Evolutionary conservation across 2,113 vertebrate genomes (phyloP).

Genomic region (Urocolius indicus): DNA sequence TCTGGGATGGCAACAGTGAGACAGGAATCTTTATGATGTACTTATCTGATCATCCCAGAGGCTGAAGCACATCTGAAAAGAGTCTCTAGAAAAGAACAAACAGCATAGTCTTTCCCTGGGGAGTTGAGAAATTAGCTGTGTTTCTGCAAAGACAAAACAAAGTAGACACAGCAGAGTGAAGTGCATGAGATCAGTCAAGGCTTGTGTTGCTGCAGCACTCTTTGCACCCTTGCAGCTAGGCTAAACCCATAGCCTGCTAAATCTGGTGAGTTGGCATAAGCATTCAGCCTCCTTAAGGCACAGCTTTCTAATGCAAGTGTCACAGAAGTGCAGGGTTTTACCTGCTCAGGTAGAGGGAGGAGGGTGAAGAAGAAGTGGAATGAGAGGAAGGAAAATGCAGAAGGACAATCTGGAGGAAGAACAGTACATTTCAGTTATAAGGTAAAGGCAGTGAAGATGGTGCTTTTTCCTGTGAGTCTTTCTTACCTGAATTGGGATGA

Average conservation of each 20-base stretch:
- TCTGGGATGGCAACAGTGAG: not conserved
- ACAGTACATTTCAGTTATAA: not conserved
- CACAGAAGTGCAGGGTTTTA: not conserved
- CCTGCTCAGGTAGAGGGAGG: not conserved
- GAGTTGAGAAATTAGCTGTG: not conserved
- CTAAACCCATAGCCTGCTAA: conserved; percentile 22
- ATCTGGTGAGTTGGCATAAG: conserved; percentile 42
- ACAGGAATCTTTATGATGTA: not conserved
- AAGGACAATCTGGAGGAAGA: not conserved
- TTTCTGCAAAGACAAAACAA: not conserved
- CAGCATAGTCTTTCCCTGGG: not conserved
- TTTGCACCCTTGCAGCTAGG: conserved; percentile 25
- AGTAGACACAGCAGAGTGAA: not conserved
- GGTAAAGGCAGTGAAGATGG: not conserved
- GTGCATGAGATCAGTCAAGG: not conserved
- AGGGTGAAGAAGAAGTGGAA: not conserved
- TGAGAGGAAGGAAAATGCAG: not conserved
- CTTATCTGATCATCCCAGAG: not conserved
- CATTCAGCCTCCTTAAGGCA: conserved; percentile 21
- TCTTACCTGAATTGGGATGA: not conserved
- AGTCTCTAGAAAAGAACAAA: not conserved
- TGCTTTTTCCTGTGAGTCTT: not conserved
- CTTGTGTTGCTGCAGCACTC: not conserved
- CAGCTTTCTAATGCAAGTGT: conserved; percentile 42
- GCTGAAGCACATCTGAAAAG: not conserved